phyloP scores from a whole-genome alignment of 2,113 vertebrate species.

The Ammospiza caudacuta region DNA sequence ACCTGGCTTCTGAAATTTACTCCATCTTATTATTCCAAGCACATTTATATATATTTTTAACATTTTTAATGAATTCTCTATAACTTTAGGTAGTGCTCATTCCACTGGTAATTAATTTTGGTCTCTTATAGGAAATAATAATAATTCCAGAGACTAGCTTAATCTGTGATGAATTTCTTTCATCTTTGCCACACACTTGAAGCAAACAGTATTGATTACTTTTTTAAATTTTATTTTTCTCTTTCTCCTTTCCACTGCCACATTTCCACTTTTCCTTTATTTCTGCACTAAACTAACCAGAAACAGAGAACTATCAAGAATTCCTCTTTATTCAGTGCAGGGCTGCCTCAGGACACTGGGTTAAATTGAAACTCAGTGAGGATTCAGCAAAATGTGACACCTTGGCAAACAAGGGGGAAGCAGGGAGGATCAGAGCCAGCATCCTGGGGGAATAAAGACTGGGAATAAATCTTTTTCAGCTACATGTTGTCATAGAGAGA shows the following conservation, averaged over 20 bases:
- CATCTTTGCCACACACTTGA: background rate
- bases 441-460: background rate
- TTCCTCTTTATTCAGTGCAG: background rate
- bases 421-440: background rate
- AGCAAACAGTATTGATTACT: background rate
- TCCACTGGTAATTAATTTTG: background rate
- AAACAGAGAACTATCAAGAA: background rate
- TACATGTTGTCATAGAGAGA: background rate
- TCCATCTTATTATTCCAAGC: background rate
- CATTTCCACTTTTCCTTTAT: background rate
- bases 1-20: background rate
- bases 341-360: background rate
- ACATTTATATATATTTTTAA: background rate
- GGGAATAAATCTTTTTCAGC: background rate
- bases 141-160: background rate
- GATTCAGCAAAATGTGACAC: background rate
- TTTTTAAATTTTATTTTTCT: background rate
- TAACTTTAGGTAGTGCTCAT: background rate
- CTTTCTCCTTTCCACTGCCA: background rate
- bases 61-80: background rate
- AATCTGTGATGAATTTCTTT: background rate
- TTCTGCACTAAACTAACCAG: background rate
- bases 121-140: background rate
- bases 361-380: background rate
- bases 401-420: background rate